These are phyloP conservation scores for Oncorhynchus nerka DNA, from an alignment of 2,113 vertebrate species.

Conservation along the genomic window DNA sequence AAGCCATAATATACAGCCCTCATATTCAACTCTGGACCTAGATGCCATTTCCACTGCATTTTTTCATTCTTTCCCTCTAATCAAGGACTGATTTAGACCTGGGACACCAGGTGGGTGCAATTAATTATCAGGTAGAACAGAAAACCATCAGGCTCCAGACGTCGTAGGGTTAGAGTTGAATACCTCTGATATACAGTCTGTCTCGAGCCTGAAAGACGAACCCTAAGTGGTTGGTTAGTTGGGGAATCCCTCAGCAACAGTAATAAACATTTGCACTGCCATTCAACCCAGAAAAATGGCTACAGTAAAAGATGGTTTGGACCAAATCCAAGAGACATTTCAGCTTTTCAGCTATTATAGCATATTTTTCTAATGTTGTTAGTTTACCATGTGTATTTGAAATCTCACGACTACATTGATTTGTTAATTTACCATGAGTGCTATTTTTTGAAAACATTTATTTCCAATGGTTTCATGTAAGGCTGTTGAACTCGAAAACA, in stretches of 20 bases:
- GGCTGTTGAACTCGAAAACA: constrained; percentile 28
- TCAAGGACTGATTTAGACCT: too few species aligned
- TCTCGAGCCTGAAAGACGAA: not conserved
- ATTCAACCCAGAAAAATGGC: constrained; percentile 22
- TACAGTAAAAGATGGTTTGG: constrained; percentile 10
- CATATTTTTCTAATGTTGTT: constrained; percentile 32
- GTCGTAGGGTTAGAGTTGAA: too few species aligned
- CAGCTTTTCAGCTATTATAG: constrained; percentile 10
- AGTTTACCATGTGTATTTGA: not conserved
- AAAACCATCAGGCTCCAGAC: too few species aligned
- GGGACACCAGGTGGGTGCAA: too few species aligned
- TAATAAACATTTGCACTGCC: constrained; percentile 23
- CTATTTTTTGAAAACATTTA: not conserved
- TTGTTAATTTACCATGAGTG: constrained; percentile 10
- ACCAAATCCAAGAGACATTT: constrained; percentile 25
- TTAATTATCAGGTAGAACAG: too few species aligned
- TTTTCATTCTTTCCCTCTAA: too few species aligned
- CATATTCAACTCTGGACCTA: too few species aligned
- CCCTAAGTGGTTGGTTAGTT: constrained; percentile 2
- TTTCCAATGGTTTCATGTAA: constrained; percentile 2
- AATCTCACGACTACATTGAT: constrained; percentile 4
- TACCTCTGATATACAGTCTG: not conserved
- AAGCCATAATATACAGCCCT: constrained; percentile 4
- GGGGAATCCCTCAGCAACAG: not conserved
- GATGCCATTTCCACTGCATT: too few species aligned